Evolutionary conservation across 2,113 vertebrate species (phyloP).

Genomic region (Neotoma lepida): DNA sequence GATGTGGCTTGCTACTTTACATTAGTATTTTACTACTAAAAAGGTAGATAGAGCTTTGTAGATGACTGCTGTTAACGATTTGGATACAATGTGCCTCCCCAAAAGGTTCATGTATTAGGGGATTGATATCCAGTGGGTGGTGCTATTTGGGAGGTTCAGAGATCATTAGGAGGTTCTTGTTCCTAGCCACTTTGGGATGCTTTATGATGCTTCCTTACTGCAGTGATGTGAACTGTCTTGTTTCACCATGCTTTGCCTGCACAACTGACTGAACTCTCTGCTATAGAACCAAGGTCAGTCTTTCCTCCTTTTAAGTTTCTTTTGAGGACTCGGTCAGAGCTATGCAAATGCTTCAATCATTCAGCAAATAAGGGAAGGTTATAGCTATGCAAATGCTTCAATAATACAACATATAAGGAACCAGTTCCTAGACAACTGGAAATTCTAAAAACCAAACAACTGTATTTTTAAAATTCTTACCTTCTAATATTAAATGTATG

Average conservation of each 20-base stretch:
- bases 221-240: neutral
- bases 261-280: neutral
- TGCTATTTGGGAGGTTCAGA: neutral
- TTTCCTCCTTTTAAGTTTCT: neutral
- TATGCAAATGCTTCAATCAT: no score
- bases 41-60: neutral
- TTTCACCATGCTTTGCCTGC: neutral
- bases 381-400: neutral
- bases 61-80: accelerated
- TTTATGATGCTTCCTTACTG: neutral
- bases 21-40: neutral
- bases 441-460: neutral
- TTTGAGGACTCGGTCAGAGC: neutral
- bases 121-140: neutral
- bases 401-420: neutral
- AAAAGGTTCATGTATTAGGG: neutral
- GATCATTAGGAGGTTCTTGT: neutral
- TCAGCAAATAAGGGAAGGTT: no score
- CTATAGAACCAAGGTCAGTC: neutral
- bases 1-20: neutral
- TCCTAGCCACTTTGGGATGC: no score
- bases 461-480: neutral
- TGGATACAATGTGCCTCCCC: neutral
- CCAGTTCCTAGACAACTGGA: neutral
- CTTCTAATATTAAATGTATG: neutral